Evolutionary conservation across 2,888 invertebrate species (phyloP).

Genomic region (Iselma pallidipennis): DNA sequence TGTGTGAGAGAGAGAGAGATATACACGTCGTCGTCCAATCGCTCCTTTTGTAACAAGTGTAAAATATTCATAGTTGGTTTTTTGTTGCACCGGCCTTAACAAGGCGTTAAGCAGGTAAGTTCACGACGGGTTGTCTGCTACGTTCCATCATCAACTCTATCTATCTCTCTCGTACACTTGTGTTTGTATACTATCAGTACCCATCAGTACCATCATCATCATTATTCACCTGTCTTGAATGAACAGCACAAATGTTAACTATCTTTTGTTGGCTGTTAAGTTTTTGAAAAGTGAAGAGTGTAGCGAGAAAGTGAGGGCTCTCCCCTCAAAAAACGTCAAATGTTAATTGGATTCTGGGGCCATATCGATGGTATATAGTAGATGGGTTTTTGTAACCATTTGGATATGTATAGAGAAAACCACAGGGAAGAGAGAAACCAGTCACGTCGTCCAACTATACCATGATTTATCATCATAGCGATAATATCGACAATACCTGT

Average conservation of each 20-base stretch:
- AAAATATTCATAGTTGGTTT: slow-evolving; percentile 48
- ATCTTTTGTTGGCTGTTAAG: background rate
- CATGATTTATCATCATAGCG: slow-evolving; percentile 41
- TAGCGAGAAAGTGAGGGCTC: background rate
- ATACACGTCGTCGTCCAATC: background rate
- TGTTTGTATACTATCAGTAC: background rate
- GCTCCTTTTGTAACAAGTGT: slow-evolving; percentile 41
- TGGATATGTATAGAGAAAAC: slow-evolving; percentile 5
- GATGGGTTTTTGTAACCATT: slow-evolving; percentile 10
- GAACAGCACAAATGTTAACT: no score
- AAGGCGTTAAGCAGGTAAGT: slow-evolving; percentile 44
- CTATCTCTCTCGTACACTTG: background rate
- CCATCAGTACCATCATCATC: background rate
- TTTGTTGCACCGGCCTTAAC: slow-evolving; percentile 41
- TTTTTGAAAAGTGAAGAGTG: background rate
- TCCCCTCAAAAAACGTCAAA: slow-evolving; percentile 5
- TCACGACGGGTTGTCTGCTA: slow-evolving; percentile 40
- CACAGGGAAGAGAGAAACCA: slow-evolving; percentile 1
- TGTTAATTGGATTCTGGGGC: slow-evolving; percentile 26
- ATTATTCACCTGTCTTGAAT: background rate
- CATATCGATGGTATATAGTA: slow-evolving; percentile 14
- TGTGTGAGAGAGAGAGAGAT: background rate
- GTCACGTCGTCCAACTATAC: slow-evolving; percentile 19
- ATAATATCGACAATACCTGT: slow-evolving; percentile 28
- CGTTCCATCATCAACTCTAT: slow-evolving; percentile 9